Percentiles rank a stretch among this genome's conserved stretches.
These are phyloP conservation scores for Mus caroli DNA, from an alignment of 2,797 vertebrate species.

Conservation along the genomic window DNA sequence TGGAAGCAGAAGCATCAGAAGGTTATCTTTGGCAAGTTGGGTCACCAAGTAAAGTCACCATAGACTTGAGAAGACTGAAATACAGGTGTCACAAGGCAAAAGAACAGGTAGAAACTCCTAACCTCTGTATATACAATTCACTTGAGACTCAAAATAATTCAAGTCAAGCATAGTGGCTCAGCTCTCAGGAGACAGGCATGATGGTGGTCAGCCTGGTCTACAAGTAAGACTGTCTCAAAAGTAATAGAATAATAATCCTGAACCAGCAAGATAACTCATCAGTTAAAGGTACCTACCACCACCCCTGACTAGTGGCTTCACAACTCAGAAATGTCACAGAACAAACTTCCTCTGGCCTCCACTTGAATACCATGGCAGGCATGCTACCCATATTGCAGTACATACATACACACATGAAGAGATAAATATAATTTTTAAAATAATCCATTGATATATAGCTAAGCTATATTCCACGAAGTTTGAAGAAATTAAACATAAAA, in stretches of 20 bases:
- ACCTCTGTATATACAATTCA: not conserved
- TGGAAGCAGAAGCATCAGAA: not conserved
- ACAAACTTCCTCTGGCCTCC: not conserved
- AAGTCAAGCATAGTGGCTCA: not conserved
- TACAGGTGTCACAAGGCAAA: not conserved
- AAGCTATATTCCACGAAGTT: not conserved
- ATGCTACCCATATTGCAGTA: not conserved
- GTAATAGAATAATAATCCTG: not conserved
- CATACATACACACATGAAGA: not conserved
- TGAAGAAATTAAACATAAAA: not conserved
- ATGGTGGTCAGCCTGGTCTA: not conserved
- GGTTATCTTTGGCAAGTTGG: not conserved
- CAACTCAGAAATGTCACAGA: not conserved
- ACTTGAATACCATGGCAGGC: not conserved
- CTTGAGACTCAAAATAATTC: not conserved
- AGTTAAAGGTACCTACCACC: not conserved
- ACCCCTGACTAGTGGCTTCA: not conserved
- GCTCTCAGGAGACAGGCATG: not conserved
- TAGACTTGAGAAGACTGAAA: not conserved
- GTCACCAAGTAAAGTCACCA: not conserved
- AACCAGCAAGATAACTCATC: not conserved
- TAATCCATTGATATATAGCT: not conserved
- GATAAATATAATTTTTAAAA: not conserved
- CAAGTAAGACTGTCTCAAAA: not conserved
- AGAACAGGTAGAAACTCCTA: not conserved